Evolutionary conservation across 1,140 invertebrate species (phyloP), one percentile per base, ranked within the genome.

Genomic region (Artemia franciscana): DNA sequence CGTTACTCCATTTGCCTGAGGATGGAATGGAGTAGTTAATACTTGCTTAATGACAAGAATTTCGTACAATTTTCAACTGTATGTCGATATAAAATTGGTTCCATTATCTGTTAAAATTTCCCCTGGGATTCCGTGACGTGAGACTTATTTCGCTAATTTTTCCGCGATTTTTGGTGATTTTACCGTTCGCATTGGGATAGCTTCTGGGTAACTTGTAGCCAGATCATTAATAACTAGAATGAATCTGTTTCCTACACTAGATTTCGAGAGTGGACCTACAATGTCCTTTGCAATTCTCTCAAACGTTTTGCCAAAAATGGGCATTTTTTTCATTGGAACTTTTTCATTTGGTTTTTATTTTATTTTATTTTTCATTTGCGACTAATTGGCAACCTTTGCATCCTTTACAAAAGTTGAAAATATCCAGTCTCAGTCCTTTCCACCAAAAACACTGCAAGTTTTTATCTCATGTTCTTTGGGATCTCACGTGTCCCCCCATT

Each of bases 11-110:
- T 67, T 66, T 18, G 15, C 57, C 21, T 64, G 57, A 2, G 66
- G 66, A 12, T 64, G 58, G 25, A 60, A 67, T 1, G 61, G 7
- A 1, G 60, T 57, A 26, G 66, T 67, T 5, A 21, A 21, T 3
- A 63, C 30, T 21, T 59, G 58, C 18, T 61, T 59, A 7, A 60
- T 67, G 15, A 58, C 25, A 18, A 67, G 51, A 21, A 58, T 15
- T 5, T 60, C 27, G 15, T 4, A 62, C 3, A 65, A 24, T 9
- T 60, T 57, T 39, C 28, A 25, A 4, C 65, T 63, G 5, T 65
- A 51, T 25, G 57, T 56, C 15, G 39, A 61, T 23, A 63, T 61
- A 57, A 70, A 69, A 39, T 39, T 39, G 7, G n/a, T 7, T n/a
- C 30, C 30, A 7, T 39, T 7, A 39, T 39, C 30, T 7, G 30